Conservation (phyloP, 2,113 vertebrate genomes). For the Nesoenas mayeri region DNA sequence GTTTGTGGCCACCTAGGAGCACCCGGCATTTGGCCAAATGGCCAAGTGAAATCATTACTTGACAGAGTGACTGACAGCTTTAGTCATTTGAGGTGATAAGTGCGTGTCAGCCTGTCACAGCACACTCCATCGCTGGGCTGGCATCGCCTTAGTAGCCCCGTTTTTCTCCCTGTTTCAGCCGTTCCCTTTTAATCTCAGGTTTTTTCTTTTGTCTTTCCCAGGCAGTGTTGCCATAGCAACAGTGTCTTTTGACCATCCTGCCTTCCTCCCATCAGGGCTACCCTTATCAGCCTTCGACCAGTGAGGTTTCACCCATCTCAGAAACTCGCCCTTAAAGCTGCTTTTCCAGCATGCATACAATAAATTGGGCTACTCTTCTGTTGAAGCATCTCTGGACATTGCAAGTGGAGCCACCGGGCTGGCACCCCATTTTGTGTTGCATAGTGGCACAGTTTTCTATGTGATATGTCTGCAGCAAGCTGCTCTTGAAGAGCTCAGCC, state of each 20-base stretch:
- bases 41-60: not conserved
- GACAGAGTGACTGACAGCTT: slow-evolving; percentile 2
- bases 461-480: not conserved
- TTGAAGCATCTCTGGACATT: not conserved
- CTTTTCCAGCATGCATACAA: fast-evolving
- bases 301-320: not conserved
- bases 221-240: slow-evolving; percentile 51
- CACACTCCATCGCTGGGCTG: fast-evolving
- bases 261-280: slow-evolving; percentile 15
- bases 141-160: fast-evolving
- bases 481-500: not conserved
- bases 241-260: slow-evolving; percentile 32
- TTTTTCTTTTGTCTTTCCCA: slow-evolving; percentile 38
- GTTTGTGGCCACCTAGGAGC: not conserved
- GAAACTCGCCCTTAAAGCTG: not conserved
- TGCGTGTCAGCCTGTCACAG: not conserved
- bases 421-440: not conserved
- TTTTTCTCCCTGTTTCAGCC: not conserved
- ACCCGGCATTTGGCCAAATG: not conserved
- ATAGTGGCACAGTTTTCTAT: not conserved
- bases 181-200: not conserved
- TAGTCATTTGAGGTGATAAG: not conserved
- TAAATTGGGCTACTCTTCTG: fast-evolving
- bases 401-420: not conserved
- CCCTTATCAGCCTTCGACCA: not conserved